Evolutionary conservation across 2,113 vertebrate genomes (phyloP).

Genomic region (Calcarius ornatus): DNA sequence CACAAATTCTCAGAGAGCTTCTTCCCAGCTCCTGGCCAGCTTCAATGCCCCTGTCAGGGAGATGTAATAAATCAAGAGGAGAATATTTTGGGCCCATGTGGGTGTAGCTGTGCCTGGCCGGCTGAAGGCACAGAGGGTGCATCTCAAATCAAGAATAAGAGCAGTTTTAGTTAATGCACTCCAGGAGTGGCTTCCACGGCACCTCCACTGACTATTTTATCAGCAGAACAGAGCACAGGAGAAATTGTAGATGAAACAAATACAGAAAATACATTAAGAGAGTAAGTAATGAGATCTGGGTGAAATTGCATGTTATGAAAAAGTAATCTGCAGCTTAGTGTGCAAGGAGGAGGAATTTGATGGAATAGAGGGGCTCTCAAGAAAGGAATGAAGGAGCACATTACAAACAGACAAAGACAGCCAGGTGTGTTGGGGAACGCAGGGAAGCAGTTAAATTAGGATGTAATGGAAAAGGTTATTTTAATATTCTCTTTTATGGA

Average conservation of each 20-base stretch:
- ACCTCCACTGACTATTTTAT: background rate
- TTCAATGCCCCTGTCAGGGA: background rate
- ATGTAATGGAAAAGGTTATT: conserved; percentile 46
- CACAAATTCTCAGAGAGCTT: background rate
- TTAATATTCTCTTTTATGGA: conserved; percentile 48
- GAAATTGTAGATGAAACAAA: conserved; percentile 64
- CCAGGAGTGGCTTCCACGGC: background rate
- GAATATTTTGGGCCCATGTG: background rate
- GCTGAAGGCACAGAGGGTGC: background rate
- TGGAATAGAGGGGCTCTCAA: conserved; percentile 27
- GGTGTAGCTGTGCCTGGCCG: background rate
- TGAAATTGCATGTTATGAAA: conserved; percentile 74
- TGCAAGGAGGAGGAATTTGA: conserved; percentile 54
- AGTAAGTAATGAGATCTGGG: conserved; percentile 76
- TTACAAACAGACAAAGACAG: conserved; percentile 56
- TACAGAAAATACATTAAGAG: conserved; percentile 68
- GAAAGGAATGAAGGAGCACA: conserved; percentile 47
- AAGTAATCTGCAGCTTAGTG: conserved; percentile 73
- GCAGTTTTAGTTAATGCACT: conserved; percentile 8
- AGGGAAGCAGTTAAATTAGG: conserved; percentile 60
- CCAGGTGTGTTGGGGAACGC: background rate
- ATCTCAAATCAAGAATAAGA: background rate
- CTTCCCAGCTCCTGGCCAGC: background rate
- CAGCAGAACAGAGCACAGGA: conserved; percentile 39
- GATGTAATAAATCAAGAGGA: background rate